These are phyloP conservation scores for Mormoops blainvillei DNA, from an alignment of 2,113 vertebrate species.

Conservation along the genomic window DNA sequence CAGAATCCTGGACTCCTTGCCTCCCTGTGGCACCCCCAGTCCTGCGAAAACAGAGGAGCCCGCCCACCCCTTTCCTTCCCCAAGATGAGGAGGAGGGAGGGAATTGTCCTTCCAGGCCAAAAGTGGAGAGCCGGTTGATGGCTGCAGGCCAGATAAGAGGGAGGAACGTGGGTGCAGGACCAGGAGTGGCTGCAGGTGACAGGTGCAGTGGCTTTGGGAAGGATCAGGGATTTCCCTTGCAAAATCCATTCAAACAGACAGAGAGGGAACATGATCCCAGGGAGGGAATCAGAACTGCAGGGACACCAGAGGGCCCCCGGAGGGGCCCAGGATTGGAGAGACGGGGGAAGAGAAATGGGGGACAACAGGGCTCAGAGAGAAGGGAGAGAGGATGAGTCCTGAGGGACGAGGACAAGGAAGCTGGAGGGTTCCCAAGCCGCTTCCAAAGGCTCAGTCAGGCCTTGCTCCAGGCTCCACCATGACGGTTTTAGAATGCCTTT, in stretches of 20 bases:
- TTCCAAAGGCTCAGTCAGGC: neutral
- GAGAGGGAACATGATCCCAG: constrained; percentile 27
- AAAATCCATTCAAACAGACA: constrained; percentile 67
- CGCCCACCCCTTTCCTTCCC: neutral
- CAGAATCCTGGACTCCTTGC: neutral
- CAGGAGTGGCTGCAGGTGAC: constrained; percentile 34
- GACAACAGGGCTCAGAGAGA: neutral
- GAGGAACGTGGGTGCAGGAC: neutral
- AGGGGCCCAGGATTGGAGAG: neutral
- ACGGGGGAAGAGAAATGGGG: neutral
- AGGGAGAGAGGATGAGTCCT: neutral
- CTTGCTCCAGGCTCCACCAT: neutral
- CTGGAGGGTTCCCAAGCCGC: neutral
- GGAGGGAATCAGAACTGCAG: neutral
- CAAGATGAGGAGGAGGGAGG: neutral
- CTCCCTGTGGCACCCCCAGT: neutral
- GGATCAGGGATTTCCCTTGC: constrained; percentile 68
- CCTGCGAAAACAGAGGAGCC: neutral
- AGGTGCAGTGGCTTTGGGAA: constrained; percentile 56
- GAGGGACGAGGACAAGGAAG: neutral
- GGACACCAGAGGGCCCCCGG: neutral
- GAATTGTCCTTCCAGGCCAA: neutral
- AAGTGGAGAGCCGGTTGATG: neutral
- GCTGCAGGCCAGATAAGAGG: neutral
- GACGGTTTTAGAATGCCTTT: neutral